Evolutionary conservation across 2,797 vertebrate species (phyloP), one percentile per base, ranked within the genome.

Genomic region (Phalloptychus januarius): DNA sequence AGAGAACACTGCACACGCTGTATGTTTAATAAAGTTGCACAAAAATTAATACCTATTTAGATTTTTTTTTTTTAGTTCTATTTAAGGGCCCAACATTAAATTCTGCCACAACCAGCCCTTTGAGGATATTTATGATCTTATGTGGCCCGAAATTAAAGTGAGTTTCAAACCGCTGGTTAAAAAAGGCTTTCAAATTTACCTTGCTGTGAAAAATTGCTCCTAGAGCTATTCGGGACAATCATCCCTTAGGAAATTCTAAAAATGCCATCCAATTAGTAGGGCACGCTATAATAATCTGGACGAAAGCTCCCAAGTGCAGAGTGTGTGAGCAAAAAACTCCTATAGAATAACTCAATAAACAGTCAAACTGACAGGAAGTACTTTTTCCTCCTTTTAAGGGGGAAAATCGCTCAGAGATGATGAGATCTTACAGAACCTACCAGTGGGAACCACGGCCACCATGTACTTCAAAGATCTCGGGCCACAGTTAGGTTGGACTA

Each of bases 381-480:
- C 44, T 33, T 11, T 78, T 72, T 69, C 25, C 77, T 63, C 15
- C 74, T 65, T 87, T 79, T 89, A 23, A 97, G 97, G 94, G 84
- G 96, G 96, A 84, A 97, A 96, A 92, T 85, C 95, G 18, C 93
- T 98, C 79, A 94, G 93, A 91, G 96, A 98, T 79, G 96, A 96
- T 76, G 97, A 97, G 77, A 85, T 97, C 81, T 91, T 97, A 81
- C 96, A 97, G 88, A 95, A 91, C 74, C 95, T 98, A 40, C 96
- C 96, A 38, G 96, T 97, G 65, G 96, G 97, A 80, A 97, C 96
- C 85, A 96, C 95, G 42, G 96, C 96, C 80, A 97, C 92, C 16
- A 93, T 98, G 85, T 98, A 96, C 90, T 97, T 97, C 91, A 96
- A 92, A 95, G 97, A 98, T 90, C 94, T 97, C 58, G 97, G 97